Percentiles rank a stretch among this genome's conserved stretches.
Evolutionary conservation across 2,797 vertebrate species (phyloP).

Genomic region (Falco columbarius): DNA sequence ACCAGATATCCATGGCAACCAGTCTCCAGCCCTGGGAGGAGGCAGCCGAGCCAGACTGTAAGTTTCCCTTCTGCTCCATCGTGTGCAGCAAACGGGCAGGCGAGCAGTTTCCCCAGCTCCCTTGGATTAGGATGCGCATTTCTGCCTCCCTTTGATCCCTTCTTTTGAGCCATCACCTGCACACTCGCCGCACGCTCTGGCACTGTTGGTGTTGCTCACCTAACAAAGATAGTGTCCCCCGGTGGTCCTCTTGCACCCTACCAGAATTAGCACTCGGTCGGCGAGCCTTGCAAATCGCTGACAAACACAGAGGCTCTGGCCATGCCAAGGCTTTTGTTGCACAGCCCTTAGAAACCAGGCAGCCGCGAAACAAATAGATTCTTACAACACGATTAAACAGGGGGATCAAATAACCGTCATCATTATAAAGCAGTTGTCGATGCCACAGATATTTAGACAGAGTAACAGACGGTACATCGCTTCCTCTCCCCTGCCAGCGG

Average conservation of each 20-base stretch:
- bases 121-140: conserved; percentile 36
- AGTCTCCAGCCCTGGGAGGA: conserved; percentile 89
- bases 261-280: background rate
- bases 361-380: conserved; percentile 24
- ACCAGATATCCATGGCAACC: conserved; percentile 98
- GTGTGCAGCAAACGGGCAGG: conserved; percentile 82
- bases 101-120: conserved; percentile 62
- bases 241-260: background rate
- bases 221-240: background rate
- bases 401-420: conserved; percentile 58
- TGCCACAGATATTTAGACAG: conserved; percentile 12
- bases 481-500: conserved; percentile 1
- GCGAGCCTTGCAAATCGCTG: background rate
- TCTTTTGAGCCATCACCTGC: background rate
- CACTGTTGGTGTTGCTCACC: background rate
- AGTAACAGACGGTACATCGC: background rate
- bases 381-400: conserved; percentile 56
- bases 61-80: conserved; percentile 87
- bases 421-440: conserved; percentile 25
- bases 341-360: conserved; percentile 18
- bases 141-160: conserved; percentile 64
- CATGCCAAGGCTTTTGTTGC: background rate
- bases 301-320: background rate
- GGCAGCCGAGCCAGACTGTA: conserved; percentile 82
- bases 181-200: rapidly evolving